Evolutionary conservation across 2,113 vertebrate species (phyloP), one percentile per base, ranked within the genome.

Genomic region (Acrocephalus kingi): DNA sequence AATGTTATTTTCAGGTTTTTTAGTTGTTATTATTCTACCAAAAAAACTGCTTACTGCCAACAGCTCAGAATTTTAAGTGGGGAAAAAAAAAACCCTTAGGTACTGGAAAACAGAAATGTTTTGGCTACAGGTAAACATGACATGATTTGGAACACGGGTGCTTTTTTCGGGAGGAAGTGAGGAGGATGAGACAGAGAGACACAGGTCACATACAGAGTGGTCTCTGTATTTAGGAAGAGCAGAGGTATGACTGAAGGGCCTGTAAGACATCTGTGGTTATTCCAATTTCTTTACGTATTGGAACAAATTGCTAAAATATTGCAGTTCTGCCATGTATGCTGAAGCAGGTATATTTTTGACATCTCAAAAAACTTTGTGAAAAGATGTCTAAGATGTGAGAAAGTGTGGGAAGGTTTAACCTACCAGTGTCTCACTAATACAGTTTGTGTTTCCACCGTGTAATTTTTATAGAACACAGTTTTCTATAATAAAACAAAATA

Each of bases 71-170:
- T 64, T 75, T 68, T 37, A 56, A 52, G 52, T 23, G 33, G 13
- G 4, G 33, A 13, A 2, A 5, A 52, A 52, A 21, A 2, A 16
- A 0, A 6, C 5, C 21, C 33, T 54, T 39, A 18, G 19, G 13
- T 31, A 28, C 5, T 15, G 27, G 31, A 77, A 88, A 92, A n/a
- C 0, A 1, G 43, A 84, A 67, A 39, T 55, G 43, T 81, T 88
- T 83, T 78, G 43, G 59, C 33, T 86, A 33, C 33, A 94, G 61
- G 8, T 61, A 31, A 87, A n/a, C 13, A n/a, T 28, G 12, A 46
- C 0, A 66, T 48, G n/a, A 51, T 59, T 46, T 63, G 51, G 23
- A 76, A 24, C 15, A 45, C 16, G 43, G 19, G n/a, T 24, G 28
- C 5, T 39, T 49, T 27, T 10, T 90, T 45, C 24, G 16, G 55